Evolutionary conservation across 2,888 invertebrate genomes (phyloP).

Genomic region (Aelia acuminata): DNA sequence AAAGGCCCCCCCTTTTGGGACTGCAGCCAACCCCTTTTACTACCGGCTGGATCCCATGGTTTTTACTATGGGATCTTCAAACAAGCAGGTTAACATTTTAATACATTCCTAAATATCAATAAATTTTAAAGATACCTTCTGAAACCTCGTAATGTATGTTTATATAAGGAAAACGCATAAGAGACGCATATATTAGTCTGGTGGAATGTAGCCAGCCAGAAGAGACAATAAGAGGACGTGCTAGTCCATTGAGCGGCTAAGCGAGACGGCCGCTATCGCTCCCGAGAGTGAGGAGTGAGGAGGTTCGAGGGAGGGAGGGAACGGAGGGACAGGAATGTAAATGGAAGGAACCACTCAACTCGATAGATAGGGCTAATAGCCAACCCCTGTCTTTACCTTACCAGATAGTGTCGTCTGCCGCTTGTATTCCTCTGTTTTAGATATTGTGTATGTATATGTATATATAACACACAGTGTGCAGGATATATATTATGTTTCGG

Average conservation of each 20-base stretch:
- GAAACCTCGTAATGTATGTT: no score
- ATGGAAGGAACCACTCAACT: conserved; percentile 11
- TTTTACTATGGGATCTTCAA: no score
- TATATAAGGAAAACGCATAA: neutral
- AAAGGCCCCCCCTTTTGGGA: no score
- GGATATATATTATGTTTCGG: no score
- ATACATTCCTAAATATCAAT: no score
- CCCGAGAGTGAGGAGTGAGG: neutral
- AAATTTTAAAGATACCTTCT: no score
- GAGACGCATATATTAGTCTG: neutral
- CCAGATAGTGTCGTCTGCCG: neutral
- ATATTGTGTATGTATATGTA: neutral
- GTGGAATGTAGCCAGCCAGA: neutral
- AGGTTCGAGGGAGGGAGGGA: neutral
- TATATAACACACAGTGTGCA: no score
- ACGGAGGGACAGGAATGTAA: neutral
- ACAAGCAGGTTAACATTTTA: no score
- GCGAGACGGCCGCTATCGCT: neutral
- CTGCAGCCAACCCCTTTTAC: no score
- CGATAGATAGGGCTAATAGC: conserved; percentile 15
- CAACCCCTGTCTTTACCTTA: conserved; percentile 18
- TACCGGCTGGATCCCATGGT: no score
- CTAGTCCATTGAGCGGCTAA: neutral
- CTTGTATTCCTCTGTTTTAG: neutral
- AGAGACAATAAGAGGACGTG: neutral